Base-by-base conservation (phyloP, 2,113 vertebrate species). In the Piliocolobus tephrosceles region DNA sequence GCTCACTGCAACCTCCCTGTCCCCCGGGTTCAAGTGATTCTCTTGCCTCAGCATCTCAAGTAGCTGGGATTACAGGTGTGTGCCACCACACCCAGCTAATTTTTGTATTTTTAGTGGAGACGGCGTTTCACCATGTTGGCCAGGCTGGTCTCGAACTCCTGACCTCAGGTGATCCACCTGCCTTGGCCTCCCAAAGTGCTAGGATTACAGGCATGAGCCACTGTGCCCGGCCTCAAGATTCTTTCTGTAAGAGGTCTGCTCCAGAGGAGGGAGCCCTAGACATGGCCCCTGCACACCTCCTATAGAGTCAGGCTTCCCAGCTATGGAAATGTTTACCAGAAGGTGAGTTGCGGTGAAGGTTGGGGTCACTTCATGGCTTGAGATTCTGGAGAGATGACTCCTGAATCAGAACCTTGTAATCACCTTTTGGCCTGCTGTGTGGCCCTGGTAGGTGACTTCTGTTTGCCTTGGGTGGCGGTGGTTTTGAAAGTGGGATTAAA, bases 401-500 rank as follows among this genome's bases (percentile, higher is more conserved):
- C 2, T 32, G 64, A 91, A 35, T 66, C n/a, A 0, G 73, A 84
- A 22, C 58, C 79, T 80, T 81, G 82, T 86, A 14, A 55, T 27
- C n/a, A 18, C 50, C 64, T 66, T 82, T 14, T 64, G 45, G 81
- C 83, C 79, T 87, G 82, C 83, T 55, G 73, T 23, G 90, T 22
- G 80, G 76, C 5, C 70, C 80, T 91, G 87, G 35, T 38, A 64
- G 76, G 70, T 57, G 23, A 55, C 50, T 93, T 92, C 72, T 91
- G 38, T 94, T 93, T 70, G 70, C 94, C 55, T 84, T 52, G 38
- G 5, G 73, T 23, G 30, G 91, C 43, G 10, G 23, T 66, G 17
- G 4, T 91, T 95, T 76, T 91, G 57, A 79, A 94, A 91, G 73
- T 18, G 30, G 55, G 25, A 88, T 95, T 93, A 91, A 95, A 61